A percentile compares a stretch with the other conserved stretches of the same genome.
phyloP scores from a whole-genome alignment of 2,797 vertebrate species.

The Oreochromis mossambicus region DNA sequence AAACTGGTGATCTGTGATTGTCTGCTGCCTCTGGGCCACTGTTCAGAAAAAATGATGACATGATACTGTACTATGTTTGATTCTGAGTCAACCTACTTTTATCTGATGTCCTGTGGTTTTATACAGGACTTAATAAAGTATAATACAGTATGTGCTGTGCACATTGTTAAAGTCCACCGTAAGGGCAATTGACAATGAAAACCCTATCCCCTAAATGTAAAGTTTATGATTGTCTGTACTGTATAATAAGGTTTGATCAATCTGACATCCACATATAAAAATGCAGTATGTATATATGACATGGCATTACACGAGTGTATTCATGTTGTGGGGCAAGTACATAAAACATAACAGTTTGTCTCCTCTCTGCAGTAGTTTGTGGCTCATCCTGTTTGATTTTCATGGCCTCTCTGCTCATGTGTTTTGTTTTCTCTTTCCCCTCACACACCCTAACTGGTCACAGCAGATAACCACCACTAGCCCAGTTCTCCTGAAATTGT shows the following conservation, averaged over 20 bases:
- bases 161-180: constrained; percentile 77
- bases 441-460: neutral
- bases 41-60: constrained; percentile 24
- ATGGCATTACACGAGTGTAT: neutral
- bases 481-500: neutral
- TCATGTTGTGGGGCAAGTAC: neutral
- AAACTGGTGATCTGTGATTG: neutral
- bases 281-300: neutral
- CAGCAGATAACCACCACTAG: neutral
- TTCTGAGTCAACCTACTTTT: constrained; percentile 49
- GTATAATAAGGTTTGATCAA: neutral
- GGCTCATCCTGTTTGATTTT: neutral
- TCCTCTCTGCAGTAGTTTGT: neutral
- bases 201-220: neutral
- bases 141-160: constrained; percentile 89
- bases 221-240: constrained; percentile 14
- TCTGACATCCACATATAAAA: neutral
- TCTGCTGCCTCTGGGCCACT: neutral
- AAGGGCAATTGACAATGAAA: constrained; percentile 65
- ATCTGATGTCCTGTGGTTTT: constrained; percentile 87
- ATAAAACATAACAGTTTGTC: neutral
- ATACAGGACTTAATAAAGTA: constrained; percentile 82
- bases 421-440: neutral
- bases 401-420: neutral
- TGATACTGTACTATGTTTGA: constrained; percentile 33